Evolutionary conservation across 2,797 vertebrate species (phyloP), one percentile per base, ranked within the genome.

Genomic region (Micropoecilia bifurca): DNA sequence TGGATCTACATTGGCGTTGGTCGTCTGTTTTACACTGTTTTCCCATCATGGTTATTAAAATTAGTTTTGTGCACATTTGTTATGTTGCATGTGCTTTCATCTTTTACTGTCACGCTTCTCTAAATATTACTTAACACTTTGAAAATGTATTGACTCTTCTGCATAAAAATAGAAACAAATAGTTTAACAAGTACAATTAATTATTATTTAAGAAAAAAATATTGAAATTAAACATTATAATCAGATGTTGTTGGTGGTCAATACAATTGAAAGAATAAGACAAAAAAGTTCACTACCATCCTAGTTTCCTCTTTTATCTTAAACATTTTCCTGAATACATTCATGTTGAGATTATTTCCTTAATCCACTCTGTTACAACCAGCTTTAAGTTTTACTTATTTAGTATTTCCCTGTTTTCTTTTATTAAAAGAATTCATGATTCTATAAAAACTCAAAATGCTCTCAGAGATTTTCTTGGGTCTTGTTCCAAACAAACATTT

Each of bases 11-110:
- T 83, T 86, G 78, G 85, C 71, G 85, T 87, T 87, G 90, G 86
- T 78, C 78, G 83, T 59, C 61, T 73, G 81, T 85, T 88, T 90
- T 85, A 86, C 77, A 88, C 86, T 83, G 77, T 87, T 93, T 90
- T 91, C 86, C 79, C 74, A 68, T 41, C 22, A 53, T 87, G 84
- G 84, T 90, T 81, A 73, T 79, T 76, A 48, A 48, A 86, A 82
- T 87, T 80, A 73, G 68, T 25, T 39, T 43, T 36, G 36, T 63
- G 78, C 66, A 71, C 20, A 6, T 33, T 5, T n/a, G 48, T 8
- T 3, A 14, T 50, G 30, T 76, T 20, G 30, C 48, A 76, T 74
- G 36, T 75, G 82, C 30, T 47, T 63, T 30, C 71, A 33, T 25
- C 47, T 50, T 25, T 36, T 73, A 39, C 12, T 55, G 53, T 20